Evolutionary conservation across 2,888 invertebrate genomes (phyloP).

Genomic region (Ceramica pisi): DNA sequence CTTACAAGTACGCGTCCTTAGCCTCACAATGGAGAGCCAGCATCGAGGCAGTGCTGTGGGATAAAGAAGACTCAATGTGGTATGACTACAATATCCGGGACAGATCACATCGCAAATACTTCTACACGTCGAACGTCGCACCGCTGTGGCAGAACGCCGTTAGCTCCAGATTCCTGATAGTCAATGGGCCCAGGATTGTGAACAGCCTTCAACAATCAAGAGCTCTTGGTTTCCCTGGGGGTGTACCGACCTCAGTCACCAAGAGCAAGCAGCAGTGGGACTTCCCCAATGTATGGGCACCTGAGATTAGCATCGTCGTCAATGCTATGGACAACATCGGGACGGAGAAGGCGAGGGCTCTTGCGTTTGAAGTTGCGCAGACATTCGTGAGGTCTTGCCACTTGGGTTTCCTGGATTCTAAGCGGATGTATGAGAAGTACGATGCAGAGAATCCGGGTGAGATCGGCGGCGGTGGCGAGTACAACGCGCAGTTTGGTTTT

Average conservation of each 20-base stretch:
- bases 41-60: conserved; percentile 94
- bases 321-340: conserved; percentile 92
- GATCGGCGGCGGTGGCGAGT: conserved; percentile 95
- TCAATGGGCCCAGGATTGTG: conserved; percentile 88
- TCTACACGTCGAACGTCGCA: conserved; percentile 93
- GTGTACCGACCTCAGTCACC: conserved; percentile 93
- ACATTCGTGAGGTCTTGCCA: conserved; percentile 93
- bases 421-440: conserved; percentile 94
- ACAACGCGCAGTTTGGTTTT: conserved; percentile 94
- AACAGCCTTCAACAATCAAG: conserved; percentile 88
- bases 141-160: conserved; percentile 94
- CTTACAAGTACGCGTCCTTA: conserved; percentile 87
- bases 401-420: conserved; percentile 91
- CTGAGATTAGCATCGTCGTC: conserved; percentile 94
- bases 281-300: conserved; percentile 96
- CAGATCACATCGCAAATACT: conserved; percentile 91
- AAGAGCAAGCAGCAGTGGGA: conserved; percentile 95
- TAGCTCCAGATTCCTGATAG: conserved; percentile 74
- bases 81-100: conserved; percentile 93
- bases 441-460: conserved; percentile 92
- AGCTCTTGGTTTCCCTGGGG: conserved; percentile 91
- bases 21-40: conserved; percentile 91
- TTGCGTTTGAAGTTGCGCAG: conserved; percentile 92
- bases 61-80: conserved; percentile 94
- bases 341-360: conserved; percentile 87